Evolutionary conservation across 2,113 vertebrate genomes (phyloP), one percentile per base, ranked within the genome.

Genomic region (Alosa alosa): DNA sequence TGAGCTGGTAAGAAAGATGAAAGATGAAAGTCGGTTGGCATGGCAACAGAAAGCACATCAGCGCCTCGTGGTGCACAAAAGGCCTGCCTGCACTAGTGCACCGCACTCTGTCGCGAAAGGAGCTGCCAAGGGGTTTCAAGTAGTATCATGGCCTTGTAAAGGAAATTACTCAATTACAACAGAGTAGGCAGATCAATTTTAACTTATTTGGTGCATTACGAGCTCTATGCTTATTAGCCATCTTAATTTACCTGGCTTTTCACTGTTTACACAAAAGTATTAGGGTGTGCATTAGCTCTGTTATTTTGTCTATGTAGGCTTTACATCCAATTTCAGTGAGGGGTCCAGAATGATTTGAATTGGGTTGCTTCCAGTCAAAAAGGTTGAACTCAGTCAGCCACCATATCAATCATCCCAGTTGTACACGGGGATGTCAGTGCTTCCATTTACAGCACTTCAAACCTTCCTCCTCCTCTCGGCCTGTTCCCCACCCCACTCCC

Each of bases 11-110:
- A 95, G 95, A 95, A 95, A 95, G 95, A 96, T 95, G 94, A 95
- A 95, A 95, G 94, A 96, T 96, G 95, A 96, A 96, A 95, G 95
- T 96, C 94, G 93, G 95, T 96, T 95, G 95, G 94, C 95, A 96
- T 95, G 95, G 95, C 95, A 95, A 96, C 95, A 94, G 95, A 96
- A 96, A 96, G 95, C 95, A 95, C 94, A 95, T 94, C 94, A 93
- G 93, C 89, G 92, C 93, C 91, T 87, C 90, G 89, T 93, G 93
- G 93, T 93, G 93, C 93, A 95, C 94, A 94, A 95, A 95, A 94
- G 94, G 91, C 90, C 92, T 92, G 91, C 91, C 89, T 91, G 91
- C 88, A 91, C 90, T 89, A 92, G 92, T 87, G 91, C 91, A 90
- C 93, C 91, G 91, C 92, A 90, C 94, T 93, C 92, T 90, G 89